phyloP scores from a whole-genome alignment of 2,888 invertebrate genomes.

The Phasia obesa region DNA sequence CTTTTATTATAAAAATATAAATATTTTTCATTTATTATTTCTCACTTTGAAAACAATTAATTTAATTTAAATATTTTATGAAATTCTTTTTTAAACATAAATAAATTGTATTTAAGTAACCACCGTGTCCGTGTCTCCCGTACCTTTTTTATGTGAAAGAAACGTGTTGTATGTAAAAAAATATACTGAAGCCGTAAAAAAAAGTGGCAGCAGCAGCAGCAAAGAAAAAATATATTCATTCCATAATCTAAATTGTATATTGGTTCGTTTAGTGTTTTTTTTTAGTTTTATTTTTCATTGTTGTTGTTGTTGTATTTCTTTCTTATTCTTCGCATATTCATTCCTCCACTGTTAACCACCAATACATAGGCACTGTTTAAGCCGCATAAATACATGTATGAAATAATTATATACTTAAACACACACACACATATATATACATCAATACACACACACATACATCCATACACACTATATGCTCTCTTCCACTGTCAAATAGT shows the following conservation, averaged over 20 bases:
- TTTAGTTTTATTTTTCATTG: not conserved
- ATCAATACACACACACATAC: not conserved
- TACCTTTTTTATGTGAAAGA: conserved; percentile 65
- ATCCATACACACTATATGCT: not conserved
- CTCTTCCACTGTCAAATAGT: conserved; percentile 21
- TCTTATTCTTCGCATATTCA: conserved; percentile 54
- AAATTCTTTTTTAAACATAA: conserved; percentile 18
- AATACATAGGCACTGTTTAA: conserved; percentile 48
- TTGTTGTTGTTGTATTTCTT: conserved; percentile 56
- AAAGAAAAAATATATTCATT: conserved; percentile 76
- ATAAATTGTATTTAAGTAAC: conserved; percentile 41
- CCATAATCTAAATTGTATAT: conserved; percentile 79
- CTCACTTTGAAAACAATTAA: not conserved
- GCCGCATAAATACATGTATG: conserved; percentile 42
- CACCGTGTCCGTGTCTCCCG: conserved; percentile 62
- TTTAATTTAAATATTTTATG: conserved; percentile 3
- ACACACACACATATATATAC: not conserved
- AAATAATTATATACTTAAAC: conserved; percentile 2
- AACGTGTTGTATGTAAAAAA: conserved; percentile 74
- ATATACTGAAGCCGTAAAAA: conserved; percentile 82
- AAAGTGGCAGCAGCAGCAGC: conserved; percentile 75
- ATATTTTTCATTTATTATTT: not conserved
- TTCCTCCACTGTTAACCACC: conserved; percentile 57
- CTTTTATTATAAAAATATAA: not conserved
- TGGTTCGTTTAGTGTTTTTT: conserved; percentile 47